phyloP scores from a whole-genome alignment of 2,888 invertebrate genomes.

The Oxyteleia sp. region DNA sequence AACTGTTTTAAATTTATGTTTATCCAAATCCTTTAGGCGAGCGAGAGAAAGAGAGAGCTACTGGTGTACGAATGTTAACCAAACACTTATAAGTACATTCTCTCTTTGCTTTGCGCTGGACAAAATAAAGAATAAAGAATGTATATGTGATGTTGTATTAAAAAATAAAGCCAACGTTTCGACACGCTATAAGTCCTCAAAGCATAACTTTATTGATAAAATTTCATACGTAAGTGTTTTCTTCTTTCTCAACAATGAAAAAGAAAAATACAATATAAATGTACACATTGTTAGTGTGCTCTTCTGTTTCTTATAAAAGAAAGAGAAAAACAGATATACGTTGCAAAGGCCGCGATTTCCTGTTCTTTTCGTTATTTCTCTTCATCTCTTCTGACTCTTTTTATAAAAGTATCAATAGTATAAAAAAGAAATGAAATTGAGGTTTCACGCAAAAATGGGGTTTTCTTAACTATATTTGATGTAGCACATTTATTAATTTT shows the following conservation, averaged over 20 bases:
- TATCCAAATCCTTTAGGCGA: too few species aligned
- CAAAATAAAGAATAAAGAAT: conserved; percentile 35
- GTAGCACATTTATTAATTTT: too few species aligned
- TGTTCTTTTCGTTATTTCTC: conserved; percentile 43
- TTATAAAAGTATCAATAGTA: conserved; percentile 50
- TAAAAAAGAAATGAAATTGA: conserved; percentile 32
- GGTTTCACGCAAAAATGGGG: conserved; percentile 8
- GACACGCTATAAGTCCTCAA: conserved; percentile 55
- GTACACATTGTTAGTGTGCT: conserved; percentile 58
- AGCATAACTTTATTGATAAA: conserved; percentile 55
- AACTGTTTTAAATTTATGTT: conserved; percentile 11
- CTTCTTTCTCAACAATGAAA: conserved; percentile 29
- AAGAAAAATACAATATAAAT: conserved; percentile 58
- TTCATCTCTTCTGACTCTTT: conserved; percentile 32
- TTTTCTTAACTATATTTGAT: too few species aligned
- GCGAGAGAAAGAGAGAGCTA: not conserved
- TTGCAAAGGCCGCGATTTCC: conserved; percentile 57
- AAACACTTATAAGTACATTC: conserved; percentile 25
- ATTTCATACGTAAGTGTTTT: conserved; percentile 52
- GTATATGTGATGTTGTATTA: conserved; percentile 37
- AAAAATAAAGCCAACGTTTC: conserved; percentile 50
- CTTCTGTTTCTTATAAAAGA: conserved; percentile 32
- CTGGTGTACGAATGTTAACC: conserved; percentile 24
- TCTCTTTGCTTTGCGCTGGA: conserved; percentile 9
- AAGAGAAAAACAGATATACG: conserved; percentile 44